Evolutionary conservation across 2,888 invertebrate species (phyloP).

Genomic region (Pinctada fucata): DNA sequence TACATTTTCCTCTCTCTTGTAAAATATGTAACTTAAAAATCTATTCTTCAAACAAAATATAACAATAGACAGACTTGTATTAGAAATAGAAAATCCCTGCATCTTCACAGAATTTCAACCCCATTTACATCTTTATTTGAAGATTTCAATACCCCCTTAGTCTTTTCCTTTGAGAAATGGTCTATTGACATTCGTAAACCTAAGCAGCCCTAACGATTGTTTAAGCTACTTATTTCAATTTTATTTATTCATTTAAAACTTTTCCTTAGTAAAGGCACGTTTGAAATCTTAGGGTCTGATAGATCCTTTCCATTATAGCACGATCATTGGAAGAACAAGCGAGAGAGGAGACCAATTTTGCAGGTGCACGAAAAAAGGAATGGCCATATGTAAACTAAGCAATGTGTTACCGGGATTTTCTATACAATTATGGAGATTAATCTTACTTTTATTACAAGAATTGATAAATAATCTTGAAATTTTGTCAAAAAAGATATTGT

Average conservation of each 20-base stretch:
- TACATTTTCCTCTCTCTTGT: too few relatives aligned
- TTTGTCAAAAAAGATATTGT: neutral
- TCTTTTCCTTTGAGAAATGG: too few relatives aligned
- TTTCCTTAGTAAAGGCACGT: constrained; percentile 26
- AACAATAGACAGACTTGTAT: too few relatives aligned
- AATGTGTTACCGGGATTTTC: constrained; percentile 23
- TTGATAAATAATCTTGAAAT: constrained; percentile 14
- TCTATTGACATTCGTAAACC: too few relatives aligned
- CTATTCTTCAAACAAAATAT: too few relatives aligned
- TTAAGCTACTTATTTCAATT: constrained; percentile 30
- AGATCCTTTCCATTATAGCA: constrained; percentile 11
- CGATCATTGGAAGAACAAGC: constrained; percentile 8
- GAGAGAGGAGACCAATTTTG: neutral
- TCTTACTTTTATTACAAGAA: constrained; percentile 21
- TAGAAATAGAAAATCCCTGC: too few relatives aligned
- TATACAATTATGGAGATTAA: constrained; percentile 26
- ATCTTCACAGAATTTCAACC: too few relatives aligned
- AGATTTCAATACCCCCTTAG: too few relatives aligned
- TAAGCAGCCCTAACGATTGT: constrained; percentile 8
- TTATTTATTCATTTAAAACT: constrained; percentile 29
- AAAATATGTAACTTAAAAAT: too few relatives aligned
- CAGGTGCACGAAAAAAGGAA: neutral
- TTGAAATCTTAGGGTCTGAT: constrained; percentile 11
- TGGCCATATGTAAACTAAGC: constrained; percentile 5
- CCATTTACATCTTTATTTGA: too few relatives aligned